Base-by-base conservation (phyloP, 2,113 vertebrate species). In the Periophthalmodon schlosseri region DNA sequence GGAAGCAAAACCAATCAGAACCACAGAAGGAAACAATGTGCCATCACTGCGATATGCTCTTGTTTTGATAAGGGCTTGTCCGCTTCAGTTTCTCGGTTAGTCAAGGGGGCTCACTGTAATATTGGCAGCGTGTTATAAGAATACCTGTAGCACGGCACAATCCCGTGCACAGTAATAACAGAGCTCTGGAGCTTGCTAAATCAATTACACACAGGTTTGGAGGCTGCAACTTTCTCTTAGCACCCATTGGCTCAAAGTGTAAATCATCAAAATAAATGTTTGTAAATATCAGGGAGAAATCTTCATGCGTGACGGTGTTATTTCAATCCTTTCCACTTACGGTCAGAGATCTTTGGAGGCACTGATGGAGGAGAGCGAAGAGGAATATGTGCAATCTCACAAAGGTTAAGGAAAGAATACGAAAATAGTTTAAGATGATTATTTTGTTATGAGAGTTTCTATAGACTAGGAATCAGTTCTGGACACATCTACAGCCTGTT, bases 121-220 rank as follows among this genome's bases (percentile, higher is more conserved):
- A 90, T 85, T 84, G 78, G 88, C 86, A 81, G 79, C 72, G 82
- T 86, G 81, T 83, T 88, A 86, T 88, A 80, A 91, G 77, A 85
- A 87, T 67, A 74, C 87, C 88, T 84, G 77, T 71, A 86, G 66
- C 50, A 52, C 85, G 77, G 80, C 87, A 83, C 88, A 88, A 81
- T 90, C 84, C 84, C 76, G 70, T 83, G 74, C 49, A 23, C 77
- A 57, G 76, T 76, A 89, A 90, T 91, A 86, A 88, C 69, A 20
- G 72, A 85, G 86, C 84, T 87, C 74, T 88, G 86, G 81, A 87
- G 77, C 87, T 87, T 79, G 82, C 89, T 79, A 87, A 90, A 92
- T 91, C 89, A 90, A 93, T 93, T 88, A 93, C 85, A 88, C 78
- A 86, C 86, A 70, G 63, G 75, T 85, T 80, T 76, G 76, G 76